Conservation (phyloP, 2,113 vertebrate species). For the Plectropomus leopardus region DNA sequence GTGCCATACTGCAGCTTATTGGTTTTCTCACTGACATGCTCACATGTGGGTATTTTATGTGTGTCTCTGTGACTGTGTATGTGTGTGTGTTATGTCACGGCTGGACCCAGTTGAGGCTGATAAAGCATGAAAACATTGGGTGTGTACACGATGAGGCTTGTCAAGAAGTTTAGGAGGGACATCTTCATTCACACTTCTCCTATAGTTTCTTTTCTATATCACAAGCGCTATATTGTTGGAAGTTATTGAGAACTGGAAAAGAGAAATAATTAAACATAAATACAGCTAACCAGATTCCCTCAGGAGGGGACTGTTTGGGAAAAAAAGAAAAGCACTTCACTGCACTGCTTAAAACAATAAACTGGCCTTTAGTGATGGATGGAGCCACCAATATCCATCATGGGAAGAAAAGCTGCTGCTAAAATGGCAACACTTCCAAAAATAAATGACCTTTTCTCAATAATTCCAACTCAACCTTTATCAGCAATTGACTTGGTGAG, state of each 20-base stretch:
- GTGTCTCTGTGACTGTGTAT: not conserved
- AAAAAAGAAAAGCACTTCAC: not conserved
- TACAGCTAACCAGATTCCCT: not conserved
- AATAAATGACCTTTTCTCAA: not conserved
- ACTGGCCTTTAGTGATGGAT: constrained; percentile 5
- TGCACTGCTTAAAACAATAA: not conserved
- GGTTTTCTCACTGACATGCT: constrained; percentile 47
- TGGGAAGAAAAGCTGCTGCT: not conserved
- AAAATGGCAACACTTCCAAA: not conserved
- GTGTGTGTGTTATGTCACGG: not conserved
- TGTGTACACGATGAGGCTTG: not conserved
- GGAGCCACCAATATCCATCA: not conserved
- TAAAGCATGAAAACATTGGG: not conserved
- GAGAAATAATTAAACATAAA: constrained; percentile 30
- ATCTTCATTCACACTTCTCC: not conserved
- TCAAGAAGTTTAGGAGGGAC: not conserved
- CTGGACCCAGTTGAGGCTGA: constrained; percentile 10
- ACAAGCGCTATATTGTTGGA: not conserved
- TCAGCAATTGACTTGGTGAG: not conserved
- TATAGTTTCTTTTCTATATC: not conserved
- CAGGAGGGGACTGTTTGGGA: not conserved
- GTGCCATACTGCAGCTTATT: constrained; percentile 58
- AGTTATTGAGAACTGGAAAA: not conserved
- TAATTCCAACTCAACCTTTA: not conserved
- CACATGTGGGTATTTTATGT: constrained; percentile 23